A percentile compares a stretch with the other conserved stretches of the same genome.
phyloP scores from a whole-genome alignment of 2,888 invertebrate species.

The Emmelina monodactyla region DNA sequence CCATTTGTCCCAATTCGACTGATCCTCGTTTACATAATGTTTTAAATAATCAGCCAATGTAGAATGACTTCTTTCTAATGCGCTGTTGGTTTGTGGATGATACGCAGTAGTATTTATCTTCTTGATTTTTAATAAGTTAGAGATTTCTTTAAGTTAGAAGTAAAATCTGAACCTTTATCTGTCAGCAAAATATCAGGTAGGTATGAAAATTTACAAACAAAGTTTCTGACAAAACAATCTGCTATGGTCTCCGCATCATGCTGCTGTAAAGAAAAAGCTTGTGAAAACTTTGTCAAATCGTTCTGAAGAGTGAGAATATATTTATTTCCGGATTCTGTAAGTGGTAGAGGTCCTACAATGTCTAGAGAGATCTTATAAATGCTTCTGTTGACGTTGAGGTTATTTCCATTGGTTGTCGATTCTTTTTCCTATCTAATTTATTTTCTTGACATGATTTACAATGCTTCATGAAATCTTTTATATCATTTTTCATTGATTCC shows the following conservation, averaged over 20 bases:
- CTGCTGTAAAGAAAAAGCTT: neutral
- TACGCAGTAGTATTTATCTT: neutral
- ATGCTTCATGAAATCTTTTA: constrained; percentile 20
- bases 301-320: neutral
- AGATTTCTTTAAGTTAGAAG: neutral
- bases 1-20: neutral
- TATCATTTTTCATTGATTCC: constrained; percentile 24
- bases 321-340: neutral
- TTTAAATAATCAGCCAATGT: neutral
- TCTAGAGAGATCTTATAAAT: neutral
- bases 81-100: neutral
- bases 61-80: neutral
- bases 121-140: neutral
- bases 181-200: neutral
- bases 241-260: neutral
- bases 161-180: neutral
- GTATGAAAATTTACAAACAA: neutral
- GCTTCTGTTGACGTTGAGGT: neutral
- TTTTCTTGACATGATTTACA: constrained; percentile 23
- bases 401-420: constrained; percentile 12
- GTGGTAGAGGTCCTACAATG: neutral
- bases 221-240: neutral
- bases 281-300: neutral
- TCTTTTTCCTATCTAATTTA: constrained; percentile 11
- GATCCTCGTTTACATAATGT: neutral